Conservation (phyloP, 2,113 vertebrate species). For the Electrona antarctica region DNA sequence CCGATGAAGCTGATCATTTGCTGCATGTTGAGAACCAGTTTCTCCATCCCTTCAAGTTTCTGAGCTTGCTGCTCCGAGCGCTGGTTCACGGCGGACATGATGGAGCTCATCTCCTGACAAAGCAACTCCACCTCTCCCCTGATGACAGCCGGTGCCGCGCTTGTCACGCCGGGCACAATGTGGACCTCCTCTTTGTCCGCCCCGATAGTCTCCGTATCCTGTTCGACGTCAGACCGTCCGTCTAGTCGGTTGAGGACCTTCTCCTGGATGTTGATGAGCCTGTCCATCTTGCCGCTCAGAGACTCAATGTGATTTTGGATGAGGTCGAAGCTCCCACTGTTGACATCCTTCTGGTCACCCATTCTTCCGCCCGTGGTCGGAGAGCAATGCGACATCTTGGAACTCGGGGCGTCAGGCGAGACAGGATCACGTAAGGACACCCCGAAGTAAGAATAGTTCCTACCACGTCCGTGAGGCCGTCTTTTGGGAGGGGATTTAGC, state of each 20-base stretch:
- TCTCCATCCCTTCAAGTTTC: conserved; percentile 88
- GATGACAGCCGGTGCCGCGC: conserved; percentile 50
- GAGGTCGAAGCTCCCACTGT: conserved; percentile 67
- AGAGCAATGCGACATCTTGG: conserved; percentile 67
- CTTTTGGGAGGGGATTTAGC: conserved; percentile 42
- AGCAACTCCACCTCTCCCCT: conserved; percentile 78
- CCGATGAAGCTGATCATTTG: conserved; percentile 85
- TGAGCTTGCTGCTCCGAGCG: conserved; percentile 84
- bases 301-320: conserved; percentile 84
- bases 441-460: conserved; percentile 30
- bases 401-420: conserved; percentile 67
- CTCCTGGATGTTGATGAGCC: conserved; percentile 84
- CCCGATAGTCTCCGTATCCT: conserved; percentile 82
- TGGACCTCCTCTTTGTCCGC: conserved; percentile 77
- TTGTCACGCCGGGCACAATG: conserved; percentile 53
- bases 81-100: conserved; percentile 83
- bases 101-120: conserved; percentile 84
- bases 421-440: conserved; percentile 54
- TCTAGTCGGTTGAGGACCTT: conserved; percentile 85
- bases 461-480: conserved; percentile 47
- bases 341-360: conserved; percentile 51
- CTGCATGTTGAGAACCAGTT: conserved; percentile 84
- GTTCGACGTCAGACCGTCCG: conserved; percentile 82
- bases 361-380: conserved; percentile 60
- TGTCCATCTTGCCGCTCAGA: conserved; percentile 87